Conservation (phyloP, 2,888 invertebrate genomes). For the Thera britannica region DNA sequence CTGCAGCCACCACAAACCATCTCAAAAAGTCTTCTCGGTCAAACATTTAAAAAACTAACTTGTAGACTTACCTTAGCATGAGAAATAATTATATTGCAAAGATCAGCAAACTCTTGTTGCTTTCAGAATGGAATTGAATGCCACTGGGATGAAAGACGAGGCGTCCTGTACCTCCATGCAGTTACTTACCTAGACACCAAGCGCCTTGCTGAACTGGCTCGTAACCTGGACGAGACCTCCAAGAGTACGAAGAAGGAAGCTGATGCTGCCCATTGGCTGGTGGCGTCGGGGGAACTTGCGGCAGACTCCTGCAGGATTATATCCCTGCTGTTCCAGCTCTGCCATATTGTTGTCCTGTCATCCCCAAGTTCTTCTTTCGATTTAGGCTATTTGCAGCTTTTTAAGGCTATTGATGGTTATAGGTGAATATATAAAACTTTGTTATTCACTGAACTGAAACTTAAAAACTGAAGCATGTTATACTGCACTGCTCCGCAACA, state of each 20-base stretch:
- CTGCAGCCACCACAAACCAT: background rate
- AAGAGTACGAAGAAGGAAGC: conserved; percentile 72
- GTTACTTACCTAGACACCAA: conserved; percentile 76
- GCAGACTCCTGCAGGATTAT: conserved; percentile 87
- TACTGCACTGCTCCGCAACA: too few species aligned
- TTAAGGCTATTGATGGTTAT: conserved; percentile 91
- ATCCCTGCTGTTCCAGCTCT: conserved; percentile 90
- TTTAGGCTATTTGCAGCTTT: conserved; percentile 91
- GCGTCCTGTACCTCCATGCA: conserved; percentile 83
- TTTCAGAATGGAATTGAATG: conserved; percentile 84
- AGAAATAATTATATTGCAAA: background rate
- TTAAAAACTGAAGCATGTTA: too few species aligned
- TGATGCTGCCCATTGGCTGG: conserved; percentile 86
- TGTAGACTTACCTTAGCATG: background rate
- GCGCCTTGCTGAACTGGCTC: conserved; percentile 61
- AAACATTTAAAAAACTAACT: background rate
- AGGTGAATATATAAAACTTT: conserved; percentile 77
- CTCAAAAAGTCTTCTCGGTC: background rate
- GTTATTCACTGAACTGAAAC: too few species aligned
- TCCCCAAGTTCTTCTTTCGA: conserved; percentile 88
- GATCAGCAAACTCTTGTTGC: background rate
- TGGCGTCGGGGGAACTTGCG: conserved; percentile 81
- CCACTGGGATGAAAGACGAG: conserved; percentile 82
- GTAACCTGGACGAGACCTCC: conserved; percentile 62
- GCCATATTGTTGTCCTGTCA: conserved; percentile 88